Evolutionary conservation across 2,888 invertebrate species (phyloP), one percentile per base, ranked within the genome.

Genomic region (Drepana falcataria): DNA sequence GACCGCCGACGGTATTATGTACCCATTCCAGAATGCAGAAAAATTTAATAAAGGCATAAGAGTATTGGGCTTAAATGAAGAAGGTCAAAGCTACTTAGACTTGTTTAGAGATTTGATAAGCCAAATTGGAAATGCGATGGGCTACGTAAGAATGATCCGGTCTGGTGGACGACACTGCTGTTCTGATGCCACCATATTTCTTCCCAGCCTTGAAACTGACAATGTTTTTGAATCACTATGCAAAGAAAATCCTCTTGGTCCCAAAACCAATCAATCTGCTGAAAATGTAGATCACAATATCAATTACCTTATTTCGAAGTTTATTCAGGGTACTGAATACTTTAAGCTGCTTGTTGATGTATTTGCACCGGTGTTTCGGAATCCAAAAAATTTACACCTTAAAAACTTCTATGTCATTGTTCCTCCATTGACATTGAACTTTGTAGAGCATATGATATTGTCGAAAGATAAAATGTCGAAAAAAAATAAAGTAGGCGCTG

Each of bases 51-150:
- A 95, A 76, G 96, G 96, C 3, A 98, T 99, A 61, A 93, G 96
- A 63, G 96, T 96, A 74, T 87, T 99, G 48, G 98, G 98, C 0
- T 81, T 96, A 53, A 95, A 95, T 52, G 92, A 94, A 47, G 96
- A 96, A 64, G 97, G 96, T 1, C 92, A 95, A 60, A 97, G 97
- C 63, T 98, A 96, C 81, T 93, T 99, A 77, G 99, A 99, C 87
- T 93, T 97, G 68, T 99, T 99, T 82, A 92, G 99, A 48, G 95
- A 95, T 65, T 92, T 99, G 3, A 96, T 99, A 54, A 97, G 96
- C 52, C 97, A 99, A 77, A 98, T 99, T 71, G 98, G 97, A 21
- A 99, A 99, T 85, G 97, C 98, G 0, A 95, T 99, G 93, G 99
- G 98, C 2, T 99, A 98, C 77, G 96, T 99, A 3, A 93, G 99